phyloP scores from a whole-genome alignment of 2,113 vertebrate genomes.

The Fregetta grallaria region DNA sequence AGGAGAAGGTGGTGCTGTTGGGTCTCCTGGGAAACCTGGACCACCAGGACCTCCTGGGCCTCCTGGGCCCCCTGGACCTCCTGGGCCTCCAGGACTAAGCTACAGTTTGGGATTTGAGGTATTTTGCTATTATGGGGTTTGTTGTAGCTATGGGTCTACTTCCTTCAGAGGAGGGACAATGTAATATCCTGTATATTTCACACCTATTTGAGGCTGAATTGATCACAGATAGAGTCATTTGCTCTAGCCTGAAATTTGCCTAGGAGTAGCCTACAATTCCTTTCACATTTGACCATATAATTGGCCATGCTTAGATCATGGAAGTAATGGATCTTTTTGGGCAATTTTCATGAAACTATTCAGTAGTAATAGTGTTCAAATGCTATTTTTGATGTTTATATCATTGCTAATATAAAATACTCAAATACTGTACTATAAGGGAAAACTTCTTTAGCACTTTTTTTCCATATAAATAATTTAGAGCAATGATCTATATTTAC shows the following conservation, averaged over 20 bases:
- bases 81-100: constrained; percentile 60
- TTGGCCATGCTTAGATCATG: not conserved
- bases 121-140: not conserved
- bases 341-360: not conserved
- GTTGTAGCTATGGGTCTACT: not conserved
- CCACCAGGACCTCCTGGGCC: constrained; percentile 82
- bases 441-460: not conserved
- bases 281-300: not conserved
- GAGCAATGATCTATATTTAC: not conserved
- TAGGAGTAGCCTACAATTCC: not conserved
- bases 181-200: not conserved
- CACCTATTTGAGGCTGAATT: not conserved
- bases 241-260: not conserved
- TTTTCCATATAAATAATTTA: not conserved
- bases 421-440: not conserved
- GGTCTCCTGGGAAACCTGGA: constrained; percentile 76
- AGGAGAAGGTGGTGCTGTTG: constrained; percentile 80
- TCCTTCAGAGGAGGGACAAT: not conserved
- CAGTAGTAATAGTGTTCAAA: not conserved
- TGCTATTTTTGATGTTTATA: not conserved
- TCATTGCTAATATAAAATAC: not conserved
- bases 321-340: not conserved
- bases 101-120: constrained; percentile 83
- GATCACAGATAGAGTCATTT: not conserved
- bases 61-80: constrained; percentile 79